Conservation (phyloP, 2,113 vertebrate species). For the Sphyrna mokarran region DNA sequence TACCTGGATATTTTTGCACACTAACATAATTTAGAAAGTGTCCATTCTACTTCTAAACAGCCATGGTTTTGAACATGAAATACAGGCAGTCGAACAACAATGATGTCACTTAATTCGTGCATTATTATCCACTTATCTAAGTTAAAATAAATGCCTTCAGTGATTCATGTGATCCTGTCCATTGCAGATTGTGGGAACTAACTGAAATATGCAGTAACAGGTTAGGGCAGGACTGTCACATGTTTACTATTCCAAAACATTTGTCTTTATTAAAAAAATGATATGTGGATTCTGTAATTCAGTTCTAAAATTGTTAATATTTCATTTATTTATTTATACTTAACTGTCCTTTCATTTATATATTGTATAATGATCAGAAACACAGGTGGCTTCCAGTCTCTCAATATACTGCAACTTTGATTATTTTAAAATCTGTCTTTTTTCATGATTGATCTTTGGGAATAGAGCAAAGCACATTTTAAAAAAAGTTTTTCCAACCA, state of each 20-base stretch:
- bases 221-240: background rate
- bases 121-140: background rate
- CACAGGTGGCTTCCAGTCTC: background rate
- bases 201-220: background rate
- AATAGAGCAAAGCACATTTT: background rate
- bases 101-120: background rate
- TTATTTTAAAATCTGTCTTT: background rate
- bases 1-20: background rate
- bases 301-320: background rate
- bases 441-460: background rate
- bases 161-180: background rate
- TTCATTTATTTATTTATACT: background rate
- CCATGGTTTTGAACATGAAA: background rate
- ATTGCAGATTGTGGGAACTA: background rate
- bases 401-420: background rate
- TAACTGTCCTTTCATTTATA: background rate
- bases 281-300: background rate
- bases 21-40: background rate
- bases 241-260: background rate
- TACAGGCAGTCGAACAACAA: background rate
- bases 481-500: background rate
- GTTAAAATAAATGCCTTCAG: background rate
- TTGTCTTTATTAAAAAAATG: background rate
- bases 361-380: background rate
- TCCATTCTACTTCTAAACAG: background rate